A percentile compares a stretch with the other conserved stretches of the same genome.
Conservation (phyloP, 1,140 invertebrate species). For the Temnothorax nylanderi region DNA sequence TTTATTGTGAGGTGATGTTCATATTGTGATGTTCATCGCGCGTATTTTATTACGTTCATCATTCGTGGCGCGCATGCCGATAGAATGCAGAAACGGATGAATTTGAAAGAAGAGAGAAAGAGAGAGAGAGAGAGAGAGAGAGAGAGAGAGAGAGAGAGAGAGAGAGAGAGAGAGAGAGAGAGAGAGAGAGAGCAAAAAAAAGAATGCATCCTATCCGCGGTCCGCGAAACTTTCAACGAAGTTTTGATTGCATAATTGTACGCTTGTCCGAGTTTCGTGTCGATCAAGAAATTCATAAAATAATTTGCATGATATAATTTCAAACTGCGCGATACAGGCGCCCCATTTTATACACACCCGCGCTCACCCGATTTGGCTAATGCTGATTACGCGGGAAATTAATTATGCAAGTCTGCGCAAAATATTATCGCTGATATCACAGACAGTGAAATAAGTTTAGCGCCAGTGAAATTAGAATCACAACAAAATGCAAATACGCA, state of each 20-base stretch:
- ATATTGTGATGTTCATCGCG: background rate
- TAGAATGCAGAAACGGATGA: background rate
- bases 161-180: no score
- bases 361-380: conserved; percentile 38
- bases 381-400: conserved; percentile 58
- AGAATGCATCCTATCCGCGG: conserved; percentile 5
- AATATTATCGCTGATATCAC: conserved; percentile 60
- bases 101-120: background rate
- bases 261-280: conserved; percentile 48
- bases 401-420: conserved; percentile 53
- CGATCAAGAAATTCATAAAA: conserved; percentile 62
- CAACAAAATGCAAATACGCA: conserved; percentile 58
- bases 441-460: conserved; percentile 51
- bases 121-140: no score
- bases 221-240: conserved; percentile 51
- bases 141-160: no score
- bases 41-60: conserved; percentile 49
- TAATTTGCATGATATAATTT: conserved; percentile 62
- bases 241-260: conserved; percentile 66
- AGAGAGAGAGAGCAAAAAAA: background rate
- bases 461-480: conserved; percentile 45
- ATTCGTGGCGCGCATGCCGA: background rate
- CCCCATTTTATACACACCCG: conserved; percentile 23
- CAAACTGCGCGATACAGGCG: conserved; percentile 39
- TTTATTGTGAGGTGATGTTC: conserved; percentile 26